Evolutionary conservation across 2,888 invertebrate genomes (phyloP), one percentile per base, ranked within the genome.

Genomic region (Cryptocephalus moraei): DNA sequence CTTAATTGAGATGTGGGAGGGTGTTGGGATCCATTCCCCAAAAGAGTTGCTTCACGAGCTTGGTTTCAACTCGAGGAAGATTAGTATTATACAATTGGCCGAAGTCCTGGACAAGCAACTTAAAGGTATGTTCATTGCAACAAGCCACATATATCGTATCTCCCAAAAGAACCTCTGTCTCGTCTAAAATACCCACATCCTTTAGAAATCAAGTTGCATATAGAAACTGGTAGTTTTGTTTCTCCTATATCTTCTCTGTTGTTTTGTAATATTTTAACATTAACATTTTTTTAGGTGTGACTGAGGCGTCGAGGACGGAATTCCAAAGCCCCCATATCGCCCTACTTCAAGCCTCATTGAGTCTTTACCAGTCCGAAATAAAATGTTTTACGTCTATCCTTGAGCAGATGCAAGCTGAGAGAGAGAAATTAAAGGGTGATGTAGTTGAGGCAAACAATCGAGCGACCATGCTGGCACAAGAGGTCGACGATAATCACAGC

Each of bases 401-500:
- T 58, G 83, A 84, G 48, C 85, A 86, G 57, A 72, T 84, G 58
- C 75, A 76, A 43, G 80, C 79, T 32, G 93, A 93, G 66, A 79
- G 89, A 45, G 84, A 87, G 56, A 92, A 92, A 66, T 70, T 93
- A 36, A 82, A 84, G 51, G 72, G 75, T 9, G 91, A 91, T 62
- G 80, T 92, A 12, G 73, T 77, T 13, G 91, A 91, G 64, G 89
- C 91, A 0, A 91, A 92, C 64, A 78, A 84, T 48, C 76, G 92
- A 56, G 88, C 90, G 0, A 77, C 82, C 1, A 66, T 90, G 45
- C 73, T 94, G 43, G 93, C 91, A 1, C 88, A 88, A 59, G 94
- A 94, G 69, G 86, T 92, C 1, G 94, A 95, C 66, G 94, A 94
- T 62, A 84, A 86, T 58, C 91, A 93, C 66, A 79, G 84, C 1